phyloP scores from a whole-genome alignment of 2,797 vertebrate genomes.

The Arremon brunneinucha region DNA sequence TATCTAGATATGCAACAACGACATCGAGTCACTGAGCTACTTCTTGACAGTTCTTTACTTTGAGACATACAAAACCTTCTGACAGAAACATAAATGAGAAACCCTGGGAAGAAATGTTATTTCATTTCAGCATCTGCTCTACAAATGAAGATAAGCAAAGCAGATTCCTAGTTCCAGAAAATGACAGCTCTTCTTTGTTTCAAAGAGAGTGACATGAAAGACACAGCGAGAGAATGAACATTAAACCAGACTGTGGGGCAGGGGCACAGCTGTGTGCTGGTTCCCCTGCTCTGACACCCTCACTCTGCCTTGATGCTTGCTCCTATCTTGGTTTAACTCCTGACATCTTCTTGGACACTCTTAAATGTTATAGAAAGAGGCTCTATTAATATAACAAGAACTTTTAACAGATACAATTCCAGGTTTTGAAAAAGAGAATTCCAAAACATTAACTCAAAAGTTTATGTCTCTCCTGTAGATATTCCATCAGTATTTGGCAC shows the following conservation, averaged over 20 bases:
- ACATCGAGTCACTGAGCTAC: neutral
- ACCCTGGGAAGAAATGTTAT: neutral
- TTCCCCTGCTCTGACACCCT: neutral
- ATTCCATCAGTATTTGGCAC: neutral
- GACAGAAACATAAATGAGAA: conserved; percentile 44
- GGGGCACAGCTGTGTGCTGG: neutral
- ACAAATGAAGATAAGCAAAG: conserved; percentile 7
- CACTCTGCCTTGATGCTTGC: neutral
- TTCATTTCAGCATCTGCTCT: conserved; percentile 38
- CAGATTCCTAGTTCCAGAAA: neutral
- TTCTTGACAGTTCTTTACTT: conserved; percentile 28
- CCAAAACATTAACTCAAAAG: neutral
- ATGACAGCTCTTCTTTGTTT: neutral
- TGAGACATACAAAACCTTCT: conserved; percentile 1
- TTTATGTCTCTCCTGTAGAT: neutral
- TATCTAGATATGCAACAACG: neutral
- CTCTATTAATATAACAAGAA: neutral
- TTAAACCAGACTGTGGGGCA: neutral
- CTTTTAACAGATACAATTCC: neutral
- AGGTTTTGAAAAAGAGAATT: neutral
- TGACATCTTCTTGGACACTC: neutral
- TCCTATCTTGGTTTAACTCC: neutral
- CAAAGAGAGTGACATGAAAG: neutral
- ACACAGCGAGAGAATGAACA: neutral
- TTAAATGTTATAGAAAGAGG: neutral